Evolutionary conservation across 92 coral and sea anemone genomes (phyloP), one percentile per base, ranked within the genome.

Genomic region (Actinostola sp.): DNA sequence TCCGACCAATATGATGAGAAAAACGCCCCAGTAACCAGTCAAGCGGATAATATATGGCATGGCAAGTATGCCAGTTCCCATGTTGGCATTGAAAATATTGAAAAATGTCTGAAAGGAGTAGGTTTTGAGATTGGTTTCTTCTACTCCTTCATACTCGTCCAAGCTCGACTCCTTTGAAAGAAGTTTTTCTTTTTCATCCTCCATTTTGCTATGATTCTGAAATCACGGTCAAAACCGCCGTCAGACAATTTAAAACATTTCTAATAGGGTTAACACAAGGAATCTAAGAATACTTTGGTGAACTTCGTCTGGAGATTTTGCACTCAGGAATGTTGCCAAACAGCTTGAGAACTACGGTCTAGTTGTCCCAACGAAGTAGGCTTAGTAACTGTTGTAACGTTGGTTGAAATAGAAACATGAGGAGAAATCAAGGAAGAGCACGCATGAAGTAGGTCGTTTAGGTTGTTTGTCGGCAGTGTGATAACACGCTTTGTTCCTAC

Each of bases 1-100:
- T 29, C 93, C 97, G 42, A 84, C 71, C 2, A 91, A 38, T 48
- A 91, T 91, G 64, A 80, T 78, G 66, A 91, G 85, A 42, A 86
- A 50, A 35, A 91, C 85, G 62, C 97, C 97, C 97, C 97, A 91
- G 74, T 91, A 91, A 41, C 97, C 97, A 3, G 92, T 72, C 73
- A 91, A 71, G n/a, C 89, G 88, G 32, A 91, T 84, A 16, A 91
- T 87, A 56, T 91, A 91, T 4, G 97, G 97, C 92, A 84, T 88
- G 13, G 97, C 97, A 9, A 91, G 87, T 17, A 91, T 89, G 35
- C 97, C 97, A 1, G 97, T 91, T 12, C 97, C 97, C 97, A 91
- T 91, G 62, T 91, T 91, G 36, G 97, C 89, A 42, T 91, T 91
- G 43, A 91, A 91, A 48, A 91, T 91, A 54, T 83, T 91, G 87